phyloP scores from a whole-genome alignment of 2,797 vertebrate species.

The Xiphophorus birchmanni region DNA sequence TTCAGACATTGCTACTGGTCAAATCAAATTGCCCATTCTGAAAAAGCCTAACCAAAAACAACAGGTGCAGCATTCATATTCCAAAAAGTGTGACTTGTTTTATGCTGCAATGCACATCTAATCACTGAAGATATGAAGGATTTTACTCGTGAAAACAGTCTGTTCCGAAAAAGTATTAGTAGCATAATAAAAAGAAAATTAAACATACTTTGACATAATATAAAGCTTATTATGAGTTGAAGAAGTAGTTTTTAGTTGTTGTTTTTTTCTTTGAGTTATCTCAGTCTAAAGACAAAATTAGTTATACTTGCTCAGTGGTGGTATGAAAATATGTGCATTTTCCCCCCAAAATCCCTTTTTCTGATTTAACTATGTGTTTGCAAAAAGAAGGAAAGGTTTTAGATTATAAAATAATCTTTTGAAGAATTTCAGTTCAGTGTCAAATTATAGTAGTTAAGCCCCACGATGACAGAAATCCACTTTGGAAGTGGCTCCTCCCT shows the following conservation, averaged over 20 bases:
- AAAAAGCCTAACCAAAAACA: background rate
- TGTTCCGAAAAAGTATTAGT: background rate
- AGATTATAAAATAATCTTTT: too few relatives aligned
- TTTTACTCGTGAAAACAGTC: background rate
- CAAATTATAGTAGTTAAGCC: background rate
- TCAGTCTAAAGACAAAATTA: background rate
- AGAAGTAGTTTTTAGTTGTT: background rate
- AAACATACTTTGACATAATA: too few relatives aligned
- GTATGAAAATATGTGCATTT: too few relatives aligned
- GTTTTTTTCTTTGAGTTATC: background rate
- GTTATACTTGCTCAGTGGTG: too few relatives aligned
- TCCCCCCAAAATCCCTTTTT: too few relatives aligned
- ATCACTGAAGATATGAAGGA: background rate
- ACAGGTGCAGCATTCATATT: background rate
- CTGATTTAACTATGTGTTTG: too few relatives aligned
- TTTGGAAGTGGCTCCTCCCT: background rate
- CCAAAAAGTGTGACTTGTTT: background rate
- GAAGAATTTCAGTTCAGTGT: too few relatives aligned
- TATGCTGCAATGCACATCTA: background rate
- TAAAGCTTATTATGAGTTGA: background rate
- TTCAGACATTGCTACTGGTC: background rate
- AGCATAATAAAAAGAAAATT: background rate
- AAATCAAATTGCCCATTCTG: background rate
- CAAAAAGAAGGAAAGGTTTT: too few relatives aligned
- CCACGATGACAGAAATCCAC: background rate